Base-by-base conservation (phyloP, 2,113 vertebrate genomes). In the Phocoena phocoena region DNA sequence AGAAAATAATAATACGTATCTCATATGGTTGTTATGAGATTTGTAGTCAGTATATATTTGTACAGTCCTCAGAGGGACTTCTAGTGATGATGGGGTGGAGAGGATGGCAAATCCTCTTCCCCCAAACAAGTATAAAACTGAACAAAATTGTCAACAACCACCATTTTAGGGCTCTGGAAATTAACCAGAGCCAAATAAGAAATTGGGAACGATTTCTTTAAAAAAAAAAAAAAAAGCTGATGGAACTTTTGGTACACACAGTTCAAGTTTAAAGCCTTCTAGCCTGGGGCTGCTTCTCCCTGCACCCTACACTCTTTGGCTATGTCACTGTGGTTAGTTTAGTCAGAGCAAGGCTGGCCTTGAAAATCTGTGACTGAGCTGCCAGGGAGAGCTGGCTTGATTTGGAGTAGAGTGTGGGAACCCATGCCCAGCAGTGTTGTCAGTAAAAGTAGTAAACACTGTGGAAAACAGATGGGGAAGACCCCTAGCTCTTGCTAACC, bases 211-310 rank as follows among this genome's bases (percentile, higher is more conserved):
- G 2, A 63, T 82, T 47, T 67, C 44, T 73, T 81, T 26, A 73
- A 80, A 73, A 94, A 93, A 53, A 53, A 17, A 17, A 53, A 53
- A 14, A 50, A 53, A 53, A 17, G 15, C 41, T 74, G 20, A 6
- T 28, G 60, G n/a, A 68, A 60, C 33, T 95, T 96, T 5, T 21
- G 18, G 15, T 88, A 5, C 10, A 38, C 62, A 38, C 25, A 38
- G 6, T 71, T 25, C 33, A 70, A 36, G 23, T 68, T 53, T 71
- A 74, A 93, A 88, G 18, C 23, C 25, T 41, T 79, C 23, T 71
- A 23, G 6, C 9, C 2, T 50, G 33, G 38, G 15, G 31, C 18
- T 47, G 1, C 25, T 11, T 0, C 2, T 18, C 1, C 12, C 77
- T 41, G 23, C 26, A 4, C 21, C 3, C 18, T 79, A 31, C 15